Percentiles rank a stretch among this genome's conserved stretches.
Conservation (phyloP, 2,113 vertebrate species). For the Rhinopomastus cyanomelas region DNA sequence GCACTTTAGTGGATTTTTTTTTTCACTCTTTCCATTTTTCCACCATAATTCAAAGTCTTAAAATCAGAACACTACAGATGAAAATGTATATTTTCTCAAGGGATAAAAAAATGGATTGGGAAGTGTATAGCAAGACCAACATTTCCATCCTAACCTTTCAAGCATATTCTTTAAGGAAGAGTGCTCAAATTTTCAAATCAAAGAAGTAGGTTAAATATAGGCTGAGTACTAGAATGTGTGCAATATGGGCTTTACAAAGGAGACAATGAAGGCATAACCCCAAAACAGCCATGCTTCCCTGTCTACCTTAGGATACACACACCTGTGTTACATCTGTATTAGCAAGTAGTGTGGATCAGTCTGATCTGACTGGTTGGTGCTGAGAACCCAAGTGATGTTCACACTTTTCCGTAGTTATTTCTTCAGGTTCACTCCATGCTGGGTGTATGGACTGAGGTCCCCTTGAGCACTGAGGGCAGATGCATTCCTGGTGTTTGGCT, state of each 20-base stretch:
- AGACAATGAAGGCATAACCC: neutral
- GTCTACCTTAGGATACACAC: neutral
- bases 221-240: neutral
- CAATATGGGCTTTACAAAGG: neutral
- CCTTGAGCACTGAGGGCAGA: neutral
- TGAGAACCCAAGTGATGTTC: neutral
- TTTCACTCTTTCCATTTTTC: neutral
- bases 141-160: slow-evolving; percentile 3
- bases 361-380: neutral
- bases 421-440: neutral
- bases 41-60: neutral
- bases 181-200: neutral
- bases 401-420: neutral
- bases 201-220: neutral
- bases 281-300: neutral
- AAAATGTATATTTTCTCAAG: slow-evolving; percentile 18
- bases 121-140: neutral
- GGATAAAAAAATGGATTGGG: slow-evolving; percentile 23
- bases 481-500: neutral
- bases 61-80: neutral
- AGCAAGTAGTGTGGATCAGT: neutral
- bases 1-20: neutral
- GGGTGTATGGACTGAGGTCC: neutral
- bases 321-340: neutral
- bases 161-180: neutral